These are phyloP conservation scores for Myotis myotis DNA, from an alignment of 2,797 vertebrate species.

Conservation along the genomic window DNA sequence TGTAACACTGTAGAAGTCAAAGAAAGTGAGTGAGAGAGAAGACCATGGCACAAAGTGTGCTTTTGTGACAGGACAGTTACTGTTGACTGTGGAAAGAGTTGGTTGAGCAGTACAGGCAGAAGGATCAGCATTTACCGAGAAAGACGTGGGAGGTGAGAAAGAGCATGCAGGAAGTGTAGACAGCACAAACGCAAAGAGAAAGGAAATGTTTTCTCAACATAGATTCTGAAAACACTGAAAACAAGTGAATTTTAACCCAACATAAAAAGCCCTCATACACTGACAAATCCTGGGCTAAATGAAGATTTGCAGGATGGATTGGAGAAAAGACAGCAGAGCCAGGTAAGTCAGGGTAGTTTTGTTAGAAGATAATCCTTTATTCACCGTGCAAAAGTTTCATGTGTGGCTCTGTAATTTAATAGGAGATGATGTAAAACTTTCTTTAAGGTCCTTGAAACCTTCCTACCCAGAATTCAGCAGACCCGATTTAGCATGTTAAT, in stretches of 20 bases:
- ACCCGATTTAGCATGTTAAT: not conserved
- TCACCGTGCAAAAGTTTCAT: not conserved
- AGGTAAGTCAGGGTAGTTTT: not conserved
- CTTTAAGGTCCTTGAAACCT: not conserved
- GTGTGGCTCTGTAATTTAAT: not conserved
- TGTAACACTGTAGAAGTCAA: not conserved
- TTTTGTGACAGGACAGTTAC: not conserved
- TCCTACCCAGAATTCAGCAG: not conserved
- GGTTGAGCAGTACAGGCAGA: not conserved
- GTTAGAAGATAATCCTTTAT: not conserved
- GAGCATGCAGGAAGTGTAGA: not conserved
- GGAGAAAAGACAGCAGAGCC: not conserved
- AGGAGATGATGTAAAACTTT: not conserved
- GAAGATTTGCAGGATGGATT: not conserved
- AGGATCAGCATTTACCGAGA: not conserved
- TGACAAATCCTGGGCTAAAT: not conserved
- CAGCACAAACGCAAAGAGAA: not conserved
- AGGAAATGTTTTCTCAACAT: not conserved
- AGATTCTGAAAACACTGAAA: conserved; percentile 34
- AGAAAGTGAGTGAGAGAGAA: not conserved
- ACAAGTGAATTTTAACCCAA: not conserved
- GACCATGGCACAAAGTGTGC: not conserved
- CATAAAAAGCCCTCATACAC: not conserved
- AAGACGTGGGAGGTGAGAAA: not conserved
- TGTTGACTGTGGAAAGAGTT: not conserved